Conservation (phyloP, 1,140 invertebrate species). For the Oncopeltus fasciatus region DNA sequence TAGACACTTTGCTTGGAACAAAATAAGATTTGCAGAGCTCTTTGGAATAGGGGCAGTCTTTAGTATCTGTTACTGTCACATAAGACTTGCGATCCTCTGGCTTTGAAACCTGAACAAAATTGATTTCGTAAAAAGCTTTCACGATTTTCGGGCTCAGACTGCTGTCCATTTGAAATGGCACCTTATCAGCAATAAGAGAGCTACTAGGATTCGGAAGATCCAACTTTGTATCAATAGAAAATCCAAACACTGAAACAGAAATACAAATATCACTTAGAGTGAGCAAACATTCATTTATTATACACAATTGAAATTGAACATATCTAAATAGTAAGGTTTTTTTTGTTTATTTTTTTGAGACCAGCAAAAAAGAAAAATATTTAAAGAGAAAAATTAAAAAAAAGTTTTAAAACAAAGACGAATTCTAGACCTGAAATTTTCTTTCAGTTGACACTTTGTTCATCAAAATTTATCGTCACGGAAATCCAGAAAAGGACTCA, state of each 20-base stretch:
- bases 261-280: too few relatives aligned
- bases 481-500: too few relatives aligned
- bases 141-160: conserved; percentile 11
- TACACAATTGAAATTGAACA: too few relatives aligned
- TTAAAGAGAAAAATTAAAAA: too few relatives aligned
- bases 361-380: too few relatives aligned
- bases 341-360: too few relatives aligned
- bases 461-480: too few relatives aligned
- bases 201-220: background rate
- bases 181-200: background rate
- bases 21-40: conserved; percentile 9
- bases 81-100: background rate
- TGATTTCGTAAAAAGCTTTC: conserved; percentile 12
- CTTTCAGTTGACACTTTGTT: too few relatives aligned
- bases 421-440: too few relatives aligned
- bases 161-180: background rate
- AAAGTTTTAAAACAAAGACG: too few relatives aligned
- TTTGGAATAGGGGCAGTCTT: conserved; percentile 7
- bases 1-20: background rate
- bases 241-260: background rate
- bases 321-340: too few relatives aligned
- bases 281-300: too few relatives aligned
- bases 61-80: background rate
- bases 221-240: background rate
- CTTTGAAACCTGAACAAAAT: conserved; percentile 1